Percentiles rank a stretch among this genome's conserved stretches.
These are phyloP conservation scores for Platygyra sinensis DNA, from an alignment of 64 coral and sea anemone genomes.

Conservation along the genomic window DNA sequence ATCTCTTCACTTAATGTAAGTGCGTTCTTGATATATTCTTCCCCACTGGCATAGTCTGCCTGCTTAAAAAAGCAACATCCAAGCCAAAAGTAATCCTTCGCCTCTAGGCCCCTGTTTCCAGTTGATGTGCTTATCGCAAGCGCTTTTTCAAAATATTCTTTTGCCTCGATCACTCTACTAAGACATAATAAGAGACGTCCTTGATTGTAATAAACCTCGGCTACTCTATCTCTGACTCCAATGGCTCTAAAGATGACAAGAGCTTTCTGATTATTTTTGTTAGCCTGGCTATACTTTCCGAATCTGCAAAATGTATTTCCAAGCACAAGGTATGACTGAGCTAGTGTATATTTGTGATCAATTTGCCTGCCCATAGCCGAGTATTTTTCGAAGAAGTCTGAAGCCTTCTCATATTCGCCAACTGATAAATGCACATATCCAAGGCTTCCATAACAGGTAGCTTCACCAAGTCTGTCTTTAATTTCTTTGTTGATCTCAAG, in stretches of 20 bases:
- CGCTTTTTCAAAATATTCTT: not conserved
- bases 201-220: not conserved
- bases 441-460: not conserved
- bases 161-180: not conserved
- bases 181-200: not conserved
- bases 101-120: not conserved
- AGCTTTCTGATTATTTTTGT: not conserved
- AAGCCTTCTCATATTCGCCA: not conserved
- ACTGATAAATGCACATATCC: not conserved
- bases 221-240: not conserved
- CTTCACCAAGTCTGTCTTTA: not conserved
- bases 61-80: not conserved
- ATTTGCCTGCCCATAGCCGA: not conserved
- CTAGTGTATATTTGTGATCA: too few relatives aligned
- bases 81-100: rapidly evolving
- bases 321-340: not conserved
- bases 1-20: not conserved
- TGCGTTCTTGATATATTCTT: not conserved
- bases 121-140: not conserved
- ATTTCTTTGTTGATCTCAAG: not conserved
- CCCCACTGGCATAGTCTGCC: not conserved
- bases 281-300: not conserved
- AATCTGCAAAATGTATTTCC: not conserved
- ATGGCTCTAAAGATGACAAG: not conserved
- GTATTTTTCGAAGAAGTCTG: not conserved